Percentiles rank a stretch among this genome's conserved stretches.
phyloP scores from a whole-genome alignment of 2,797 vertebrate genomes.

The Neostethus bicornis region DNA sequence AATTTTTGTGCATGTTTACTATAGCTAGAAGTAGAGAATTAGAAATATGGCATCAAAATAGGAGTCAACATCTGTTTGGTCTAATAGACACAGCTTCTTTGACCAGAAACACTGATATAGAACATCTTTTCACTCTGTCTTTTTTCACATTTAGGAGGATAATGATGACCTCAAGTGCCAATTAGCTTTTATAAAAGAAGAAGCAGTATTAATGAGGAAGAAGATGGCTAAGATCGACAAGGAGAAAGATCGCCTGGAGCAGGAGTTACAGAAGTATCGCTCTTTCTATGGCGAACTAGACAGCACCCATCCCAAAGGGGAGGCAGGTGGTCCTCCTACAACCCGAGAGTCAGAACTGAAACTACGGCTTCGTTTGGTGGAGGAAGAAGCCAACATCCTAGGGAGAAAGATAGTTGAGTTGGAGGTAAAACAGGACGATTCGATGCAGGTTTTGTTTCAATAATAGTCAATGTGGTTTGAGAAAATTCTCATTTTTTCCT shows the following conservation, averaged over 20 bases:
- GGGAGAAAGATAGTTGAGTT: conserved; percentile 96
- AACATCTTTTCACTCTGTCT: conserved; percentile 27
- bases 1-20: conserved; percentile 5
- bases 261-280: conserved; percentile 94
- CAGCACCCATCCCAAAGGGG: conserved; percentile 93
- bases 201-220: conserved; percentile 94
- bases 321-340: conserved; percentile 93
- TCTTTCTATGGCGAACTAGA: conserved; percentile 97
- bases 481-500: neutral
- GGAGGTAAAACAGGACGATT: conserved; percentile 73
- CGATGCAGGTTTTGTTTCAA: neutral
- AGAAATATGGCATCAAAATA: conserved; percentile 20
- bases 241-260: conserved; percentile 93
- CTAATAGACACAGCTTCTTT: conserved; percentile 5
- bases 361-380: conserved; percentile 92
- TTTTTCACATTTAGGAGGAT: conserved; percentile 81
- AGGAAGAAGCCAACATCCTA: conserved; percentile 96
- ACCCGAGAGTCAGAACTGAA: conserved; percentile 95
- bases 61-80: conserved; percentile 15
- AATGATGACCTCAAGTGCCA: conserved; percentile 96
- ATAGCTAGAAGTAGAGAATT: conserved; percentile 17
- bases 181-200: conserved; percentile 94
- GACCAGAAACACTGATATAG: conserved; percentile 9
- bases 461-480: neutral
- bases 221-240: conserved; percentile 97